Conservation (phyloP, 1,140 invertebrate genomes). For the Scaptomyza pallida region DNA sequence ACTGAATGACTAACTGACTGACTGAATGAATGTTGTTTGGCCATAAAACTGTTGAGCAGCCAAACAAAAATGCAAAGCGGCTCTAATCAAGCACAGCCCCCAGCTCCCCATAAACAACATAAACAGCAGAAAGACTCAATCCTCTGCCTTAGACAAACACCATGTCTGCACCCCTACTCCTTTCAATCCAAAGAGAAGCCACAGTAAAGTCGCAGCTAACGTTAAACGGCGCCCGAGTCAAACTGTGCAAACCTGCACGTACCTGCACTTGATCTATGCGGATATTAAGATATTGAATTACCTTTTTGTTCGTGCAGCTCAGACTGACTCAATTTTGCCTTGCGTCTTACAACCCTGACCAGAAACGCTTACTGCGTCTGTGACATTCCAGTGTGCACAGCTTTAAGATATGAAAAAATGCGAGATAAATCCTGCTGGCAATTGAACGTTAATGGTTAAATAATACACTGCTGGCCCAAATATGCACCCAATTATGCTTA, state of each 20-base stretch:
- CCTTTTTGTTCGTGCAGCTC: conserved; percentile 73
- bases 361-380: background rate
- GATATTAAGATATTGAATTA: conserved; percentile 83
- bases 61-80: conserved; percentile 49
- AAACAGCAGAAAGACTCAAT: conserved; percentile 12
- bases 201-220: conserved; percentile 53
- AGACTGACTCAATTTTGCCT: conserved; percentile 43
- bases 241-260: conserved; percentile 79
- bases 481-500: conserved; percentile 79
- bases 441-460: conserved; percentile 82
- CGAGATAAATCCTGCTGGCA: conserved; percentile 71
- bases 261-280: conserved; percentile 81
- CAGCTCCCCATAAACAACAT: background rate
- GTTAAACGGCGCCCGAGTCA: conserved; percentile 78
- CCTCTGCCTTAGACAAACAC: background rate
- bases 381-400: conserved; percentile 36
- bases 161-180: background rate
- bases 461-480: conserved; percentile 77
- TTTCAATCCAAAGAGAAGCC: conserved; percentile 46
- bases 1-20: conserved; percentile 31
- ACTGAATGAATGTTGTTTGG: conserved; percentile 36
- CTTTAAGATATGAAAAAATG: conserved; percentile 61
- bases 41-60: conserved; percentile 36
- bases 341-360: background rate
- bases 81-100: conserved; percentile 48